Percentiles rank a stretch among this genome's conserved stretches.
These are phyloP conservation scores for Cyaniris semiargus DNA, from an alignment of 2,888 invertebrate species.

Conservation along the genomic window DNA sequence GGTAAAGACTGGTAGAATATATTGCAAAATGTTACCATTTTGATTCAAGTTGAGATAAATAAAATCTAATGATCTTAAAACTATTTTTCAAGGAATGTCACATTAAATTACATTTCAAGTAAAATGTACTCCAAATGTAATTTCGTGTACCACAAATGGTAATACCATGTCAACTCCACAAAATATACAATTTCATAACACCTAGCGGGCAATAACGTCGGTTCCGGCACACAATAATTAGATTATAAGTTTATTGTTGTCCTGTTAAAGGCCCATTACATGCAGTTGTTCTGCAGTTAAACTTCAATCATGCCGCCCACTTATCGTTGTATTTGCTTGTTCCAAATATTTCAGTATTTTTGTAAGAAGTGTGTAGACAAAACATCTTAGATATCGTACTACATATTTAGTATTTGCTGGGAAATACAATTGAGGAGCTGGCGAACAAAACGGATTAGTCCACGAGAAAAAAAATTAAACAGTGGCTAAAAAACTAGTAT, in stretches of 20 bases:
- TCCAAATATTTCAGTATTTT: neutral
- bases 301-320: constrained; percentile 34
- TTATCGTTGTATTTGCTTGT: neutral
- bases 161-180: constrained; percentile 17
- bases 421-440: too few relatives aligned
- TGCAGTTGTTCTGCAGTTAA: constrained; percentile 25
- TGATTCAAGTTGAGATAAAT: too few relatives aligned
- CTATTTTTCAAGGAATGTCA: neutral
- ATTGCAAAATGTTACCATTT: too few relatives aligned
- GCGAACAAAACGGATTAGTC: too few relatives aligned
- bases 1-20: too few relatives aligned
- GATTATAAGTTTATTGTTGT: constrained; percentile 27
- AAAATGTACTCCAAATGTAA: neutral
- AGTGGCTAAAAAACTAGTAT: too few relatives aligned
- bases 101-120: neutral
- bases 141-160: constrained; percentile 15
- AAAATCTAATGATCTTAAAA: too few relatives aligned
- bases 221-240: constrained; percentile 30
- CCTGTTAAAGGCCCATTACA: constrained; percentile 11
- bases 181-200: constrained; percentile 27
- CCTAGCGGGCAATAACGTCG: neutral
- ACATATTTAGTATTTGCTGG: too few relatives aligned
- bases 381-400: too few relatives aligned
- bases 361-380: too few relatives aligned
- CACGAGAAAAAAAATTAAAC: too few relatives aligned